Evolutionary conservation across 1,140 invertebrate species (phyloP).

Genomic region (Chymomyza costata): DNA sequence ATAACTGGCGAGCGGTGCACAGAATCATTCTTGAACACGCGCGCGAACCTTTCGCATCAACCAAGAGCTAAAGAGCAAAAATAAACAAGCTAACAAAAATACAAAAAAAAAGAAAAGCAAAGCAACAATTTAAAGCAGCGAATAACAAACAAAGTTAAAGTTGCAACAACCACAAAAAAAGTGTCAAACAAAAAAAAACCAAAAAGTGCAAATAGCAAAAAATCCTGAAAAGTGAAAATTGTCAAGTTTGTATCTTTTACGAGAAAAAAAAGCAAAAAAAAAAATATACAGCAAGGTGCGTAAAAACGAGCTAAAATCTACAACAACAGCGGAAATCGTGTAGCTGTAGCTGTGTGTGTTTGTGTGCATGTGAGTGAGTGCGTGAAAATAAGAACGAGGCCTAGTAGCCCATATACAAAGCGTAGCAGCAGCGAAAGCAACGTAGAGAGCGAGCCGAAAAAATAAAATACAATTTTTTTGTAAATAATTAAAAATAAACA

Average conservation of each 20-base stretch:
- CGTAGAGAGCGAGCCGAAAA: slow-evolving; percentile 18
- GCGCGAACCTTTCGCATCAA: slow-evolving; percentile 69
- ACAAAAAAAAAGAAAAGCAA: slow-evolving; percentile 3
- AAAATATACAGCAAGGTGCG: slow-evolving; percentile 7
- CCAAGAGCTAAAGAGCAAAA: slow-evolving; percentile 29
- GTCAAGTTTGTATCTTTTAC: not conserved
- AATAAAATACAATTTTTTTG: slow-evolving; percentile 50
- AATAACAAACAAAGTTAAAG: slow-evolving; percentile 28
- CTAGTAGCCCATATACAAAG: slow-evolving; percentile 68
- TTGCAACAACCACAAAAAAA: not conserved
- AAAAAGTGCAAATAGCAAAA: slow-evolving; percentile 46
- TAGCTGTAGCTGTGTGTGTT: not conserved
- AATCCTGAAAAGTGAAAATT: slow-evolving; percentile 1
- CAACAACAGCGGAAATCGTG: too few species aligned
- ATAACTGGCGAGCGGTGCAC: slow-evolving; percentile 34
- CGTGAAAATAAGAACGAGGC: slow-evolving; percentile 67
- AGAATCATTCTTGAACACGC: slow-evolving; percentile 75
- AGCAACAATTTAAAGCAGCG: slow-evolving; percentile 17
- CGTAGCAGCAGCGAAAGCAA: slow-evolving; percentile 24
- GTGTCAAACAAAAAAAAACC: slow-evolving; percentile 16
- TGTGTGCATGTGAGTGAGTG: too few species aligned
- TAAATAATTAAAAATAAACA: slow-evolving; percentile 71
- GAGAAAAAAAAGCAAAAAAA: slow-evolving; percentile 6
- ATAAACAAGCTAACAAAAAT: slow-evolving; percentile 13
- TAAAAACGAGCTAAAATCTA: not conserved